Percentiles rank a stretch among this genome's conserved stretches.
Conservation (phyloP, 2,888 invertebrate genomes). For the Smittia sp. region DNA sequence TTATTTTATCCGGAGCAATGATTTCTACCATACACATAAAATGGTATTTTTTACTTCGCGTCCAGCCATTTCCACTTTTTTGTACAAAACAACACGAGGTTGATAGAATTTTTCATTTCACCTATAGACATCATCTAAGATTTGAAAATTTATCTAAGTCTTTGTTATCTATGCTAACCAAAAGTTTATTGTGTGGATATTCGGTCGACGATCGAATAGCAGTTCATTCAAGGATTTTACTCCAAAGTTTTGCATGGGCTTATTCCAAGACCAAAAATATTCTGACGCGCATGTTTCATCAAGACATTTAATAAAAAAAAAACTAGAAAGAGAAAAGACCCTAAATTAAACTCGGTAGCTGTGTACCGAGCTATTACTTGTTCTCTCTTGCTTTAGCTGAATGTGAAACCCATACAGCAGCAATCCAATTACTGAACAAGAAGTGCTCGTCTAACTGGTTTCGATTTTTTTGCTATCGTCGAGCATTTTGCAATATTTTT, state of each 20-base stretch:
- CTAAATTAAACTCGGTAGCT: no score
- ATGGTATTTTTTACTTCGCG: neutral
- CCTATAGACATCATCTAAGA: no score
- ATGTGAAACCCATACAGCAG: neutral
- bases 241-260: no score
- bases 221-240: neutral
- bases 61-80: neutral
- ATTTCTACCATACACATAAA: neutral
- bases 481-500: conserved; percentile 14
- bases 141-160: no score
- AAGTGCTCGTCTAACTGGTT: neutral
- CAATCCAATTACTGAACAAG: conserved; percentile 11
- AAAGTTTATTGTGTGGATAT: neutral
- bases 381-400: neutral
- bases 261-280: no score
- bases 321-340: no score
- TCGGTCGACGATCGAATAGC: neutral
- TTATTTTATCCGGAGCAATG: conserved; percentile 24
- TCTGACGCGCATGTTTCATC: no score
- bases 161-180: neutral
- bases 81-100: no score
- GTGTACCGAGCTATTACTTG: no score
- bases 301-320: no score
- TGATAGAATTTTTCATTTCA: no score
- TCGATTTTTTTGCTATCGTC: neutral